Evolutionary conservation across 2,888 invertebrate genomes (phyloP), one percentile per base, ranked within the genome.

Genomic region (Nowickia ferox): DNA sequence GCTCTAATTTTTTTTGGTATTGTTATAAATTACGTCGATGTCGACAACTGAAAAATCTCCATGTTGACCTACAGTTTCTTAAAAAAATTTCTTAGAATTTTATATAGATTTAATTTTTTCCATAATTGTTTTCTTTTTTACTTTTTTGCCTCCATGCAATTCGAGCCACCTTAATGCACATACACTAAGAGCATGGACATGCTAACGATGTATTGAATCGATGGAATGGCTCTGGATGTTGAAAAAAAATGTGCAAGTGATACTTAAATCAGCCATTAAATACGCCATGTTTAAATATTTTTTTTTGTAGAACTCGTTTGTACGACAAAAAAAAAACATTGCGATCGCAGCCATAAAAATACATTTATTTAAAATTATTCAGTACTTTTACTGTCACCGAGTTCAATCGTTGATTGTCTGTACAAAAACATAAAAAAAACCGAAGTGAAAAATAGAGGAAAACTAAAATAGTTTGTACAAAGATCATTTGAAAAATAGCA

Each of bases 241-340:
- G 74, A 42, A 59, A 61, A 68, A 55, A 71, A 84, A 76, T 82
- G 57, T 87, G 79, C 87, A 87, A 85, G 75, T 78, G 78, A 82
- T 84, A 77, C 68, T 79, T 80, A 69, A 86, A 83, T 72, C 86
- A 61, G 86, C 84, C 86, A 87, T 87, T 88, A 84, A 86, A 80
- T 81, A 87, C 90, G 90, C 91, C 90, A 90, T 90, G 89, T 90
- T 91, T 90, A 88, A 91, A 89, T 90, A 89, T 88, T 71, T 84
- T 86, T 90, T 88, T 65, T 74, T 38, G 88, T 84, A 88, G 15
- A 51, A 68, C 51, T 63, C 30, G 63, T 42, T 74, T 48, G 59
- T 84, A 55, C 59, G 44, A 55, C 80, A 81, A 85, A 83, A 69
- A 72, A 87, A 87, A 69, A 72, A 83, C 74, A 84, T 42, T 76